Evolutionary conservation across 2,113 vertebrate genomes (phyloP).

Genomic region (Ranitomeya imitator): DNA sequence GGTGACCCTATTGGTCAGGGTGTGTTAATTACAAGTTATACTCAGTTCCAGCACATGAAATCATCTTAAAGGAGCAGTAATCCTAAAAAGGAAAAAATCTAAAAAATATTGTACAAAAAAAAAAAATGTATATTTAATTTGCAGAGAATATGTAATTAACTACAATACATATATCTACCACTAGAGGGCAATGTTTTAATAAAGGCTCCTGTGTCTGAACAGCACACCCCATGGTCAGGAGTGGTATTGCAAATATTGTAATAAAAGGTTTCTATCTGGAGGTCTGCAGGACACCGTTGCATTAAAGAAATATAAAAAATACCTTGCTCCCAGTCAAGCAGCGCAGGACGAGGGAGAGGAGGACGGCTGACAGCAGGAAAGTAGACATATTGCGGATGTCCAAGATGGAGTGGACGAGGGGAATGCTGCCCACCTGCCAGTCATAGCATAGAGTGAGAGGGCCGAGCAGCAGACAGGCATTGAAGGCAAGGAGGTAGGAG

Average conservation of each 20-base stretch:
- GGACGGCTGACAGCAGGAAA: conserved; percentile 73
- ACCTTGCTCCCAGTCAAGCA: conserved; percentile 86
- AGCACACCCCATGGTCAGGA: background rate
- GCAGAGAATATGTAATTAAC: background rate
- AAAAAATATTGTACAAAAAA: background rate
- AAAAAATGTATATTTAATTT: background rate
- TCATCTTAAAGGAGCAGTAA: background rate
- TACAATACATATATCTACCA: background rate
- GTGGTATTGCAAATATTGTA: background rate
- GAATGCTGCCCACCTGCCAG: conserved; percentile 98
- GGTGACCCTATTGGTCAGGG: background rate
- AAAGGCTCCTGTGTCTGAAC: background rate
- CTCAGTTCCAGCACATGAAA: background rate
- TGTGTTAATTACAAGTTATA: background rate
- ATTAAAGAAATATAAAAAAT: conserved; percentile 52
- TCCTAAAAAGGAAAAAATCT: background rate
- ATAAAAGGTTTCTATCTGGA: background rate
- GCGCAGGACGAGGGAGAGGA: conserved; percentile 77
- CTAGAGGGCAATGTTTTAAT: background rate
- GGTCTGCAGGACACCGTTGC: no score
- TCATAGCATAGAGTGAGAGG: conserved; percentile 92
- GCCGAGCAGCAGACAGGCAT: conserved; percentile 89
- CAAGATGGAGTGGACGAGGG: conserved; percentile 85
- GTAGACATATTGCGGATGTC: conserved; percentile 85
- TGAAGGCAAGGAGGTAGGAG: conserved; percentile 92